A percentile compares a stretch with the other conserved stretches of the same genome.
phyloP scores from a whole-genome alignment of 2,888 invertebrate genomes.

The Cheilosia variabilis region DNA sequence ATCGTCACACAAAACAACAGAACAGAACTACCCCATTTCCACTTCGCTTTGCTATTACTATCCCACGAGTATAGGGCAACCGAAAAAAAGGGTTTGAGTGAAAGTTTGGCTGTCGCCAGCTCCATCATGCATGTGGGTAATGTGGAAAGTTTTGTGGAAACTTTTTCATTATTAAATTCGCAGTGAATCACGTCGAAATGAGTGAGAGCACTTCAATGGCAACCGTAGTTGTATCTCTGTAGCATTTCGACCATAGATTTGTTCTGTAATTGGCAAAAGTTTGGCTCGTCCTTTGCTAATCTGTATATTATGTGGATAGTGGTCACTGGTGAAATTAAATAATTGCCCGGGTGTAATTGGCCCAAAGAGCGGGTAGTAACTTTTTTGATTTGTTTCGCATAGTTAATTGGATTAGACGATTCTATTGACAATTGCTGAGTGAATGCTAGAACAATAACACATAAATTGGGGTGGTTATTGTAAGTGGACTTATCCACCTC shows the following conservation, averaged over 20 bases:
- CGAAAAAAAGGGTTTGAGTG: neutral
- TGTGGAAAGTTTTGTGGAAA: slow-evolving; percentile 60
- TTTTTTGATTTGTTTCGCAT: slow-evolving; percentile 50
- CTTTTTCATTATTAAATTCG: slow-evolving; percentile 67
- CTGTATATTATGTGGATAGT: neutral
- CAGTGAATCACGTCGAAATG: slow-evolving; percentile 52
- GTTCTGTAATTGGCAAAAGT: slow-evolving; percentile 49
- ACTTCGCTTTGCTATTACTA: no score
- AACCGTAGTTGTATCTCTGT: neutral
- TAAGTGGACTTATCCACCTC: no score
- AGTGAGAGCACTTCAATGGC: neutral
- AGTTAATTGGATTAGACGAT: slow-evolving; percentile 3
- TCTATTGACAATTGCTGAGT: neutral
- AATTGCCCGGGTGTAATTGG: slow-evolving; percentile 46
- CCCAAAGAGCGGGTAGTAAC: slow-evolving; percentile 45
- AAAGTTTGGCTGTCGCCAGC: neutral
- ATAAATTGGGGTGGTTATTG: neutral
- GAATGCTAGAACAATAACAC: neutral
- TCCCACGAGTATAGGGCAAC: no score
- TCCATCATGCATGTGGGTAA: slow-evolving; percentile 38
- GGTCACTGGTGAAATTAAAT: slow-evolving; percentile 28
- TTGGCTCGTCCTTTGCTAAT: neutral
- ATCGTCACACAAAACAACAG: slow-evolving; percentile 16
- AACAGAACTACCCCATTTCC: slow-evolving; percentile 1
- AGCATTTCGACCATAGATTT: slow-evolving; percentile 30